These are phyloP conservation scores for Chinchilla lanigera DNA, from an alignment of 2,113 vertebrate genomes.

Conservation along the genomic window DNA sequence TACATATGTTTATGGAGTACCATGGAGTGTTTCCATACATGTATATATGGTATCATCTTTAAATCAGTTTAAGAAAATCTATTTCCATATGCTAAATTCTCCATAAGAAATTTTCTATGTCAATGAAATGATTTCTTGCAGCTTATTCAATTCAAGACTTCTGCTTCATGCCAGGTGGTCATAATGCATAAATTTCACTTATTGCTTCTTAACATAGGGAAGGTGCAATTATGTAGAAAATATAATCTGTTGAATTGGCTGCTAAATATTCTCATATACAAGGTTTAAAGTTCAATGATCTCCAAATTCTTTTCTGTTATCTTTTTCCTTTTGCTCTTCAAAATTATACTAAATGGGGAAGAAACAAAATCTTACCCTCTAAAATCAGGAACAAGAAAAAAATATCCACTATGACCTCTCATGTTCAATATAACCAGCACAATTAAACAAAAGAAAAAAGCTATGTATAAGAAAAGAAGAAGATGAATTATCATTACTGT, in stretches of 20 bases:
- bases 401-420: neutral
- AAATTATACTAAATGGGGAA: neutral
- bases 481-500: neutral
- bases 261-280: constrained; percentile 24
- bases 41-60: neutral
- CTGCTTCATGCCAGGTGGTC: constrained; percentile 5
- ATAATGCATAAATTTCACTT: constrained; percentile 27
- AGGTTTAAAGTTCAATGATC: constrained; percentile 50
- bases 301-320: neutral
- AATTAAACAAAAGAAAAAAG: neutral
- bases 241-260: constrained; percentile 44
- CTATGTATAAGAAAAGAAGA: neutral
- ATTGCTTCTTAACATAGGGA: constrained; percentile 48
- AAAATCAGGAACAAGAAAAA: neutral
- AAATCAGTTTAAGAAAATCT: neutral
- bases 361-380: neutral
- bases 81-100: neutral
- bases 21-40: neutral
- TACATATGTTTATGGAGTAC: neutral
- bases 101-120: constrained; percentile 29
- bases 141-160: constrained; percentile 37
- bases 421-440: neutral
- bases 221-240: constrained; percentile 51
- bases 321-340: neutral
- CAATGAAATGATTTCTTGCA: constrained; percentile 4